These are phyloP conservation scores for Ephydatia muelleri DNA, from an alignment of 37 sponge, comb jelly and placozoan genomes.

Conservation along the genomic window DNA sequence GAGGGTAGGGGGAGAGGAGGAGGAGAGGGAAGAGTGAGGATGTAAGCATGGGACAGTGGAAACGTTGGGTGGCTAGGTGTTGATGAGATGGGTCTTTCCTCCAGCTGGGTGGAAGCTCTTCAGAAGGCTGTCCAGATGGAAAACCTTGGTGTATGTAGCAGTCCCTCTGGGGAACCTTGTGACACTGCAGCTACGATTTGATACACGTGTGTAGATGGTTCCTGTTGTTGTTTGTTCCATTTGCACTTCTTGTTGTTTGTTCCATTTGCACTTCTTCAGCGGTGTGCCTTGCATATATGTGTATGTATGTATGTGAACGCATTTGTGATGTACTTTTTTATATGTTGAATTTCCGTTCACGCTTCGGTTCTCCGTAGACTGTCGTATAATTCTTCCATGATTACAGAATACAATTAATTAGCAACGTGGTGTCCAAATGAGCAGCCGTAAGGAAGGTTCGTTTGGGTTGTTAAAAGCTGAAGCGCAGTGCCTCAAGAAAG, in stretches of 20 bases:
- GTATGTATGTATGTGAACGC: background rate
- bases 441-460: background rate
- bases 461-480: background rate
- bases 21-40: slow-evolving; percentile 5
- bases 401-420: no score
- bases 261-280: no score
- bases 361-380: background rate
- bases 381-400: background rate
- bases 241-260: no score
- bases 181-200: background rate
- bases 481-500: background rate
- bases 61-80: background rate
- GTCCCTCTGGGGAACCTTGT: no score
- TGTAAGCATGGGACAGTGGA: slow-evolving; percentile 14
- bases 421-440: background rate
- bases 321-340: no score
- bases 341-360: no score
- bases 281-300: background rate
- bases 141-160: no score
- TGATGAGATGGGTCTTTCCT: slow-evolving; percentile 9
- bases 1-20: slow-evolving; percentile 10
- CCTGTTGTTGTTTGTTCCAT: no score
- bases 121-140: no score
- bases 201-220: background rate
- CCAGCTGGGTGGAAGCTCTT: no score